Base-by-base conservation (phyloP, 2,888 invertebrate species). In the Liposcelis brunnea region DNA sequence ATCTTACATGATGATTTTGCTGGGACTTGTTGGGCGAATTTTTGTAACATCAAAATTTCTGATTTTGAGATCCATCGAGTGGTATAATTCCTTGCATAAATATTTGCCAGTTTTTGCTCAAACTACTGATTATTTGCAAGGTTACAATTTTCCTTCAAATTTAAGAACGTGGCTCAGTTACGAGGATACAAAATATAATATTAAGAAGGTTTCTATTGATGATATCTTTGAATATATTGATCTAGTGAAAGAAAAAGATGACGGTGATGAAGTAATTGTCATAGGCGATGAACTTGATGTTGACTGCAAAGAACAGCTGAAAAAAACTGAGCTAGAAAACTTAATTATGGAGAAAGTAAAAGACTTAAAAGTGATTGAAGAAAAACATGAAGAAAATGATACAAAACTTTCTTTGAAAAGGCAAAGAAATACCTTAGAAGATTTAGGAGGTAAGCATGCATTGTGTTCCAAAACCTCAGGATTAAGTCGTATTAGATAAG, bases 201-300 rank as follows among this genome's bases (percentile, higher is more conserved):
- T 48, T 55, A 55, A 40, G 59, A 60, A 44, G 58, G 58, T 14
- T 55, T 52, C 49, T 58, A 57, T 32, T 49, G 56, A 33, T 55
- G 26, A 26, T 8, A 26, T 26, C 4, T 26, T 26, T 8, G 26
- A 26, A 6, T 26, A 26, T 8, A 26, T 64, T 54, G 62, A 62
- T 26, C 61, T 68, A 48, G 50, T 66, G 2, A 58, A 59, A 36
- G 66, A 60, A 61, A 61, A 64, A 1, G 31, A 34, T n/a, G 2
- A 42, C 19, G 26, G 32, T 31, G 12, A 15, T n/a, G 61, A 60
- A 51, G 53, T 62, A 50, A 56, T 61, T 7, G 63, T 62, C 56
- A 54, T 21, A 31, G 16, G 16, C 8, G 15, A 34, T 32, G 34
- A 44, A 48, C n/a, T n/a, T n/a, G n/a, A n/a, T n/a, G n/a, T n/a